Evolutionary conservation across 2,797 vertebrate species (phyloP), one percentile per base, ranked within the genome.

Genomic region (Pyrocephalus nanus): DNA sequence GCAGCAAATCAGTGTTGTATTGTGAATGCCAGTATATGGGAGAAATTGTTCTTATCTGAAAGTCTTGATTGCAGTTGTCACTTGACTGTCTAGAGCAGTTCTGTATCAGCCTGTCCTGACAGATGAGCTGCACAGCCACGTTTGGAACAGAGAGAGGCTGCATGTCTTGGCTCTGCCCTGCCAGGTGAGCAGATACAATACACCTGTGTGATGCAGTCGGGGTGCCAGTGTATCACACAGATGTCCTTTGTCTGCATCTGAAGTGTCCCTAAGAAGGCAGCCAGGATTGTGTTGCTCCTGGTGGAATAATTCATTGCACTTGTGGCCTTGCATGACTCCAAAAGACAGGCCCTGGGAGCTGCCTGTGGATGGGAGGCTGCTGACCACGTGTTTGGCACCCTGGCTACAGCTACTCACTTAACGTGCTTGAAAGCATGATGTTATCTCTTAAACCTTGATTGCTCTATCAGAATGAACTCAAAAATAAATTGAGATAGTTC

Each of bases 241-340:
- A 34, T 91, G 92, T 83, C 62, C 86, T 95, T 94, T 96, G 88
- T 78, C 76, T 69, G 14, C 73, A 17, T 65, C 75, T 74, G 15
- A 83, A 43, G 43, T 40, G 42, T 88, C 79, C 53, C 65, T 90
- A 94, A 92, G 86, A 93, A 78, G 76, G 79, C 70, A 71, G 82
- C 90, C 73, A 83, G 93, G 73, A 43, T 19, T 88, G 65, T 58
- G 58, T 88, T 81, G 58, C 51, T 93, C 14, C 58, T 78, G 51
- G 78, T 86, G 2, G 83, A 92, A 45, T 92, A 92, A 91, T 88
- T 94, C 40, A 60, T 88, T 36, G 16, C 0, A 6, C 58, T 27
- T 4, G 34, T 92, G 85, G 78, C 81, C 87, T 92, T 67, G 75
- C 34, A 5, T 71, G 93, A 75, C 82, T 93, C 85, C 45, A 40